Conservation (phyloP, 2,888 invertebrate genomes). For the Scaptomyza caliginosa region DNA sequence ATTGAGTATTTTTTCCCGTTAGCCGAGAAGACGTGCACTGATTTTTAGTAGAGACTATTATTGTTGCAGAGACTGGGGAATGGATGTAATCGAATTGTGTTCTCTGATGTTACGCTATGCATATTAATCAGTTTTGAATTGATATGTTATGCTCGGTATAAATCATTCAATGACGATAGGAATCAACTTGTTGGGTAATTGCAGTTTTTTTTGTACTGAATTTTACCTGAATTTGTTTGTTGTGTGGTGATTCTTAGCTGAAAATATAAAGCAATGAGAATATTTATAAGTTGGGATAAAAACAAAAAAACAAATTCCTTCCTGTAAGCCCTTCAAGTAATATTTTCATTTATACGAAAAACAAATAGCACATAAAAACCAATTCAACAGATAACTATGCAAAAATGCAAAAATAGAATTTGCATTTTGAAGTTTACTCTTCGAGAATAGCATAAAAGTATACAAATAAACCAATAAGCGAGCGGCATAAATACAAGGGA, state of each 20-base stretch:
- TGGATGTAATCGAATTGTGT: slow-evolving; percentile 24
- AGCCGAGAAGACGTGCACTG: slow-evolving; percentile 43
- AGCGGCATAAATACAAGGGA: slow-evolving; percentile 44
- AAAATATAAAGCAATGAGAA: slow-evolving; percentile 19
- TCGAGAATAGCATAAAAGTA: slow-evolving; percentile 50
- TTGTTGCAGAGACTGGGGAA: neutral
- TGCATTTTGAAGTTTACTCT: no score
- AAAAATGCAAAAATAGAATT: slow-evolving; percentile 27
- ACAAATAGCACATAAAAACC: slow-evolving; percentile 1
- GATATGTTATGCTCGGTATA: slow-evolving; percentile 16
- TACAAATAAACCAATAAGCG: slow-evolving; percentile 68
- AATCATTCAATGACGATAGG: neutral
- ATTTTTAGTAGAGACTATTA: slow-evolving; percentile 28
- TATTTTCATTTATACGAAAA: no score
- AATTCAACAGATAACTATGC: slow-evolving; percentile 11
- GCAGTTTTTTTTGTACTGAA: slow-evolving; percentile 1
- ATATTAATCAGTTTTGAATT: slow-evolving; percentile 36
- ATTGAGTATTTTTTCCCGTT: slow-evolving; percentile 46
- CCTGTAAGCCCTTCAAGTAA: no score
- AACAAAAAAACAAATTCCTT: no score
- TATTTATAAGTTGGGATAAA: neutral
- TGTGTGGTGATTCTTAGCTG: slow-evolving; percentile 36
- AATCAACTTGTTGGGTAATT: neutral
- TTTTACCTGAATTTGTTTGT: slow-evolving; percentile 3
- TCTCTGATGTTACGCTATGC: slow-evolving; percentile 19